Evolutionary conservation across 2,797 vertebrate species (phyloP).

Genomic region (Phyllotis vaccarum): DNA sequence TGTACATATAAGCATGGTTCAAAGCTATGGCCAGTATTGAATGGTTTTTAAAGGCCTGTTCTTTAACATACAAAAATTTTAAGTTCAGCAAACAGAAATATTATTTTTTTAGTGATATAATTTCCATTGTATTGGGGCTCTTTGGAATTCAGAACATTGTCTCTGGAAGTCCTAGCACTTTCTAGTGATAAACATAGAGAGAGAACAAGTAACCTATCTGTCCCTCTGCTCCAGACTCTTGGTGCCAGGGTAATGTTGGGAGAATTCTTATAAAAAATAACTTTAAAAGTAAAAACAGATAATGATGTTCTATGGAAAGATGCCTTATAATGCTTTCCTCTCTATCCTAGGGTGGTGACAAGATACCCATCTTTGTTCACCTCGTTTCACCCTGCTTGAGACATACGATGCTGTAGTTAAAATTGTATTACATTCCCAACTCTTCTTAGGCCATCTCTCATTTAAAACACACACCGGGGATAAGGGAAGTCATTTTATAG

Average conservation of each 20-base stretch:
- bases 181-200: not conserved
- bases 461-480: not conserved
- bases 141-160: not conserved
- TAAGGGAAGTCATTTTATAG: slow-evolving; percentile 2
- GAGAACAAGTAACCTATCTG: not conserved
- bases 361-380: not conserved
- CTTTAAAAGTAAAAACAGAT: not conserved
- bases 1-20: not conserved
- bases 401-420: not conserved
- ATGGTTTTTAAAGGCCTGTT: not conserved
- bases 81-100: not conserved
- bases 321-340: not conserved
- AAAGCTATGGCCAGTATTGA: not conserved
- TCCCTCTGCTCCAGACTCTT: not conserved
- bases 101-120: not conserved
- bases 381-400: not conserved
- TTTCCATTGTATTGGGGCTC: not conserved
- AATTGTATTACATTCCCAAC: not conserved
- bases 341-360: not conserved
- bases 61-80: not conserved
- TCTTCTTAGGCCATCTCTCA: not conserved
- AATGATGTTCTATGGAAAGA: not conserved
- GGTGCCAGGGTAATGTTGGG: not conserved
- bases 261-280: not conserved
- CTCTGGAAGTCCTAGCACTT: not conserved